Base-by-base conservation (phyloP, 2,888 invertebrate genomes). In the Metopia argyrocephala region DNA sequence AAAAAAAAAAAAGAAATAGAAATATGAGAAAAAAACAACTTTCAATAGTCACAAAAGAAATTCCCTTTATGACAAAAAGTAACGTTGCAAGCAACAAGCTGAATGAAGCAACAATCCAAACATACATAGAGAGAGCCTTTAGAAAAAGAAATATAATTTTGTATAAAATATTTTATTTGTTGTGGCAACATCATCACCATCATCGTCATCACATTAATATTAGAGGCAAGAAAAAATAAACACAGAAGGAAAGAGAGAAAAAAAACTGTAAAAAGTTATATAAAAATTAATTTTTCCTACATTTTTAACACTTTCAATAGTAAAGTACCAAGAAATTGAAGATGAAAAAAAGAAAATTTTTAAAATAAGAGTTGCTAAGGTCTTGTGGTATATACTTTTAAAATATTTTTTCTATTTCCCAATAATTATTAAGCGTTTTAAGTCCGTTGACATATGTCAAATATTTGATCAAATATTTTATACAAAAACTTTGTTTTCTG, bases 11-110 rank as follows among this genome's bases (percentile, higher is more conserved):
- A 27, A 7, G 12, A 38, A 65, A 71, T 25, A 61, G 65, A 65
- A 59, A 46, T 20, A 5, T 46, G 12, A 50, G 48, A 59, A 20
- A 45, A 52, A 38, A 20, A 27, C 25, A 27, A 56, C 38, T 38
- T 38, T 38, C 54, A 78, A 76, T 28, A 38, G 66, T 54, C 76
- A 76, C 57, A 76, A 76, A 71, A 62, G 76, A 76, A 76, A 79
- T 79, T 79, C 76, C 79, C 76, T 79, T 79, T 79, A 79, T 71
- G 76, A 76, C 70, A 69, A 61, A 38, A n/a, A n/a, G n/a, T n/a
- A n/a, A 68, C 66, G 20, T 25, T 66, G 28, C 45, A 38, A 38
- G 15, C 18, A 50, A 25, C 65, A 61, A 61, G 59, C 66, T 65
- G 28, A 56, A 70, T 18, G 5, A 1, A 2, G n/a, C 23, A 15